Percentiles rank a stretch among this genome's conserved stretches.
Conservation (phyloP, 2,113 vertebrate species). For the Oriolus oriolus region DNA sequence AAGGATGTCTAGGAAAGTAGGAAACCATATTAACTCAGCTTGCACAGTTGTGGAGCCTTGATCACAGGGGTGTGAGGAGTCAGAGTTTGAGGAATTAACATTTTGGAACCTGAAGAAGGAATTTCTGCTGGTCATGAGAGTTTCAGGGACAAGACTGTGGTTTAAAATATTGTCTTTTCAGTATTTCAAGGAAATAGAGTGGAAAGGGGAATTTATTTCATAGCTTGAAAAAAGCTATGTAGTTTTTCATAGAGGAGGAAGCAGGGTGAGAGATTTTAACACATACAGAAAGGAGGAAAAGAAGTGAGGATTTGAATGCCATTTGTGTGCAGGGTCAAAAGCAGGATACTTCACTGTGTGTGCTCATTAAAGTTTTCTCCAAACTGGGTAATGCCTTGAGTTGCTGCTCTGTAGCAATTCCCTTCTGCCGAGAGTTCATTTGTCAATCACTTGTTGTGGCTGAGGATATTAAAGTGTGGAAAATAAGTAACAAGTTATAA, state of each 20-base stretch:
- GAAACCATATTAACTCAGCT: not conserved
- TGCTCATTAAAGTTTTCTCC: not conserved
- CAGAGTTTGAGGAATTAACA: not conserved
- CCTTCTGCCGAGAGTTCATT: not conserved
- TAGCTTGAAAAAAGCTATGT: not conserved
- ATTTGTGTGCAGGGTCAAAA: not conserved
- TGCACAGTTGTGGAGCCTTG: not conserved
- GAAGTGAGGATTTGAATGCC: not conserved
- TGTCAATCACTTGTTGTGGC: not conserved
- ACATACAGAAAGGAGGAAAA: not conserved
- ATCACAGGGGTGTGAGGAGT: not conserved
- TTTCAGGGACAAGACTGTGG: not conserved
- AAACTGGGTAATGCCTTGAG: not conserved
- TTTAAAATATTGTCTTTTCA: not conserved
- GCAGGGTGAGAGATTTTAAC: not conserved
- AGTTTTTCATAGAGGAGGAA: not conserved
- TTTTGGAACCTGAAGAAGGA: not conserved
- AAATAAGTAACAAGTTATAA: not conserved
- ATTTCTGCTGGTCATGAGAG: not conserved
- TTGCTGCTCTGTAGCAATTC: not conserved
- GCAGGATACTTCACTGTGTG: not conserved
- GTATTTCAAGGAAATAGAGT: not conserved
- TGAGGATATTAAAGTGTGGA: not conserved
- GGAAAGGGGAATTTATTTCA: not conserved
- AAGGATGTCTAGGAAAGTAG: not conserved